phyloP scores from a whole-genome alignment of 2,888 invertebrate species.

The Maniola hyperantus region DNA sequence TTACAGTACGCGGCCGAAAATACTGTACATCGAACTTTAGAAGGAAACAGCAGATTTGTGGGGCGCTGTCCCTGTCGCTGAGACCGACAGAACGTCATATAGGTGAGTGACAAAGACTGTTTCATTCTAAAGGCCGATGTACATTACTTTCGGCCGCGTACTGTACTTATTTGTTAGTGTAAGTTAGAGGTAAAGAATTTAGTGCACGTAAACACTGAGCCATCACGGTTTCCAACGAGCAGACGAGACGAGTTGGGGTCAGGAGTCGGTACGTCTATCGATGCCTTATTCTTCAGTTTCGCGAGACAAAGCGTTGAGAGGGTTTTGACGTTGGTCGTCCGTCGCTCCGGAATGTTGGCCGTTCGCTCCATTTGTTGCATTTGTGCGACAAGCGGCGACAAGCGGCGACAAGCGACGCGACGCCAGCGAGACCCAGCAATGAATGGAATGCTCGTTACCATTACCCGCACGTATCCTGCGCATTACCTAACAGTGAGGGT shows the following conservation, averaged over 20 bases:
- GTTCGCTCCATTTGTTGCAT: slow-evolving; percentile 33
- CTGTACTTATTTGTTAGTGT: too few relatives aligned
- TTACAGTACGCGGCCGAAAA: too few relatives aligned
- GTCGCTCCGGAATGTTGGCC: slow-evolving; percentile 37
- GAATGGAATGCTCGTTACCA: slow-evolving; percentile 43
- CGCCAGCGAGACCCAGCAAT: slow-evolving; percentile 36
- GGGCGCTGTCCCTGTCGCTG: too few relatives aligned
- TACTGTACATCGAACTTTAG: too few relatives aligned
- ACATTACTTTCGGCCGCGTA: too few relatives aligned
- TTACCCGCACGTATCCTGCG: slow-evolving; percentile 36
- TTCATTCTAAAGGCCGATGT: too few relatives aligned
- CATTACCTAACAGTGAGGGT: slow-evolving; percentile 22
- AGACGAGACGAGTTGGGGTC: background rate
- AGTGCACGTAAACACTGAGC: too few relatives aligned
- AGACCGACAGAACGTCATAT: too few relatives aligned
- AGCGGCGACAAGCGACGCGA: slow-evolving; percentile 27
- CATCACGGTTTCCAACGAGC: background rate
- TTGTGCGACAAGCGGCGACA: slow-evolving; percentile 30
- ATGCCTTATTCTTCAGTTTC: slow-evolving; percentile 48
- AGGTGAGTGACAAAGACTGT: too few relatives aligned
- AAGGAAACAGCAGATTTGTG: too few relatives aligned
- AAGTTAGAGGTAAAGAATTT: too few relatives aligned
- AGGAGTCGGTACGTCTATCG: background rate
- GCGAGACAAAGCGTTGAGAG: slow-evolving; percentile 38
- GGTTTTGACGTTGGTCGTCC: slow-evolving; percentile 46